Base-by-base conservation (phyloP, 1,140 invertebrate genomes). In the Dryas iulia region DNA sequence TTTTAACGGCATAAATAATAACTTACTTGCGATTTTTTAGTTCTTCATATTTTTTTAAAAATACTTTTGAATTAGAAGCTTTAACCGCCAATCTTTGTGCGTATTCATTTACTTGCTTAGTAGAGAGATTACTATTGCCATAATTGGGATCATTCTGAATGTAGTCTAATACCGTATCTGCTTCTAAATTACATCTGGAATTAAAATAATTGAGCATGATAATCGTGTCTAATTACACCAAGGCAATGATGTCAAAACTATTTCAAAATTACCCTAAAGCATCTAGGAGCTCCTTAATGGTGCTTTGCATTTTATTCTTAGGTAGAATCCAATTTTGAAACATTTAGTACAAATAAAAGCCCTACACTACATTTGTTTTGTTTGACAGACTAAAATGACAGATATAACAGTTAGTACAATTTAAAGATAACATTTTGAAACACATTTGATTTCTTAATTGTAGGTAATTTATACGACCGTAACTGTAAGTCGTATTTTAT, bases 121-220 rank as follows among this genome's bases (percentile, higher is more conserved):
- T 73, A 23, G 90, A 84, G 18, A 89, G 79, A 78, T 83, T 89
- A 67, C 82, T 84, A 60, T 90, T 91, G 14, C 89, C 89, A 63
- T 92, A 91, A 71, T 91, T 92, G 6, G 90, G 86, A 84, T 92
- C 91, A 71, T 92, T 92, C 72, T 92, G 88, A 64, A 92, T 89
- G 69, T 91, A 91, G 61, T 92, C 90, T 62, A 91, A 82, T 66
- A 92, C 86, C 18, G 87, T 84, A 74, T 92, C 92, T 24, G 82
- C 84, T 68, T 91, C 89, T 76, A 92, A 87, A 81, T 79, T 90
- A 81, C 91, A 89, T 77, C 92, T 92, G 78, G 60, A 66, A 66
- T 71, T 69, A 26, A 89, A 90, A 76, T 79, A 81, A 78, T 75
- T 68, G 26, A 64, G 28, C 24, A 33, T 62, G 47, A 53, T 59